Conservation (phyloP, 2,797 vertebrate genomes). For the Pseudomugil gertrudae region DNA sequence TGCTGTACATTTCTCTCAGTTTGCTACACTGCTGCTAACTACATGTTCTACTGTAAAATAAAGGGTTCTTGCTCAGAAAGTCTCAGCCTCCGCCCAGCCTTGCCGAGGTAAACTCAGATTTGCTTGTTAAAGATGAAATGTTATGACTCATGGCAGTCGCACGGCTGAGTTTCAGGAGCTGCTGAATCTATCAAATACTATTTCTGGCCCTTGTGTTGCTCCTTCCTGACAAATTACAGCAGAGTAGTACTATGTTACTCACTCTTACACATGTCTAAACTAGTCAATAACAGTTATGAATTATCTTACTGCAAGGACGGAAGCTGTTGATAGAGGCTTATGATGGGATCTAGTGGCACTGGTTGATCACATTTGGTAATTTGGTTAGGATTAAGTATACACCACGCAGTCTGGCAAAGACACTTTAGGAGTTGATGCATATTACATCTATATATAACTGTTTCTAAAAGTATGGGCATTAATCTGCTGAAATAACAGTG, state of each 20-base stretch:
- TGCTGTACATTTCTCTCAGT: slow-evolving; percentile 1
- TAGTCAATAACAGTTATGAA: slow-evolving; percentile 17
- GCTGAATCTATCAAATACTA: slow-evolving; percentile 33
- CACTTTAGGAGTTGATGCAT: neutral
- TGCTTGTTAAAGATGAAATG: slow-evolving; percentile 45
- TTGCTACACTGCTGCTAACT: slow-evolving; percentile 17
- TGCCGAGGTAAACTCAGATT: slow-evolving; percentile 28
- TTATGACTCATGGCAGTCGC: slow-evolving; percentile 49
- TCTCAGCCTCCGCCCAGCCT: slow-evolving; percentile 10
- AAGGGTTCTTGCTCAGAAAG: slow-evolving; percentile 11
- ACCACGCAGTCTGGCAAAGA: neutral
- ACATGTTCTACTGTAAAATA: slow-evolving; percentile 8
- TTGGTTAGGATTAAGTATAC: neutral
- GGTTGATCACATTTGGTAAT: neutral
- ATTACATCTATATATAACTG: neutral
- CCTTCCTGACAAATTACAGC: slow-evolving; percentile 43
- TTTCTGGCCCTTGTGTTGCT: slow-evolving; percentile 35
- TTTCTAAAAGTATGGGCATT: neutral
- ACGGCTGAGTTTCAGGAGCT: slow-evolving; percentile 34
- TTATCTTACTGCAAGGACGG: neutral
- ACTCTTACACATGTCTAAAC: slow-evolving; percentile 23
- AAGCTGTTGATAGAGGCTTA: neutral
- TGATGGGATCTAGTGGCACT: too few species aligned
- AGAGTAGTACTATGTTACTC: slow-evolving; percentile 15
- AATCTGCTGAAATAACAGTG: neutral